Evolutionary conservation across 2,888 invertebrate species (phyloP).

Genomic region (Acronicta aceris): DNA sequence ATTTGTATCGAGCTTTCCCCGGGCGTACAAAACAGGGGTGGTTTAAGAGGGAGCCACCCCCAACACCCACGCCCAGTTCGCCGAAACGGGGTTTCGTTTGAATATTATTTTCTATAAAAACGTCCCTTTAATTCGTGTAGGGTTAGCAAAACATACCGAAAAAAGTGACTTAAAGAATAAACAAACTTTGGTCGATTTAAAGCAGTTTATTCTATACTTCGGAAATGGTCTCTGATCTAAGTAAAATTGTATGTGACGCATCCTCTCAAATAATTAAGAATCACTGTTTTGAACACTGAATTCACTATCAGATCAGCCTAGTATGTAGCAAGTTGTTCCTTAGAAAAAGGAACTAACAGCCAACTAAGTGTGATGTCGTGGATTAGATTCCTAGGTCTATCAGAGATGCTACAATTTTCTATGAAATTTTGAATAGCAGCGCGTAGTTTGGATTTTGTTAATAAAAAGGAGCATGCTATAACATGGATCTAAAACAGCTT

Average conservation of each 20-base stretch:
- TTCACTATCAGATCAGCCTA: constrained; percentile 12
- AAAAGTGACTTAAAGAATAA: constrained; percentile 3
- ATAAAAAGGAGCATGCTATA: no score
- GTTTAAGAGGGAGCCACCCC: constrained; percentile 25
- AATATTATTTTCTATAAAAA: constrained; percentile 62
- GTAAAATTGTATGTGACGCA: no score
- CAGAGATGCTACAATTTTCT: no score
- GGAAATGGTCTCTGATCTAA: no score
- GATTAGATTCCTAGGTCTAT: no score
- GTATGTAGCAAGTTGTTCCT: neutral
- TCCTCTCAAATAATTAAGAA: no score
- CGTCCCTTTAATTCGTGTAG: constrained; percentile 56
- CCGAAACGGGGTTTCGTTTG: constrained; percentile 55
- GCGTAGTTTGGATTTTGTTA: no score
- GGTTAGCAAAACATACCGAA: constrained; percentile 37
- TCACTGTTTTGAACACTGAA: constrained; percentile 12
- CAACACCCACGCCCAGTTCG: constrained; percentile 21
- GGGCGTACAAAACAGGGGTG: constrained; percentile 43
- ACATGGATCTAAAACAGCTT: no score
- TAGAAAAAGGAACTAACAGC: no score
- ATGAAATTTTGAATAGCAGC: no score
- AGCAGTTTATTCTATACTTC: no score
- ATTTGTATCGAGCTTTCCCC: constrained; percentile 63
- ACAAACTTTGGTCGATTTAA: neutral
- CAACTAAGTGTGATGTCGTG: no score